Evolutionary conservation across 2,797 vertebrate species (phyloP), one percentile per base, ranked within the genome.

Genomic region (Menidia menidia): DNA sequence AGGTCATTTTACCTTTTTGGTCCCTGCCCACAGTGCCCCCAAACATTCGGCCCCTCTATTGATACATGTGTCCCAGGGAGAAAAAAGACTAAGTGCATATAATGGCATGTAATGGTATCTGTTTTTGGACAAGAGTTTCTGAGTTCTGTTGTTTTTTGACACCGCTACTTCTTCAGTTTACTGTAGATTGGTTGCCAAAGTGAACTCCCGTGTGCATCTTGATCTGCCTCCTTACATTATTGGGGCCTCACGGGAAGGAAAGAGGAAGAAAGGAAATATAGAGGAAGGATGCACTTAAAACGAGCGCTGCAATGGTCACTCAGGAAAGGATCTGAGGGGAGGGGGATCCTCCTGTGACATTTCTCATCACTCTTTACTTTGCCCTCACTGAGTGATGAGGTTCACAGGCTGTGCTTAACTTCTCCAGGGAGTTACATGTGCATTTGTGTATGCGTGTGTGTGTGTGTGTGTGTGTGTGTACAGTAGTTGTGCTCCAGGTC

Each of bases 261-360:
- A 77, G 52, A 64, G 73, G 77, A 88, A 81, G 70, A 73, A 73
- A 64, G 78, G 72, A 80, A 77, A 78, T 79, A 54, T 62, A 78
- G 67, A 84, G 84, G 87, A 87, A 89, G 86, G 87, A 88, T 91
- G 88, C 78, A 80, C 82, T 92, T 89, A 68, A 77, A 84, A 75
- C 35, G 72, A 82, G 72, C 52, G 43, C 65, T 71, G 52, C 51
- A 60, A 68, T 66, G 77, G 85, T 84, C 85, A 90, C 80, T 88
- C 77, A 73, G 86, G 88, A 83, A 87, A 77, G 59, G 16, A 12
- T 11, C 41, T 61, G 61, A 16, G 64, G 66, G 77, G 60, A 62
- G 62, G 70, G 30, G 2, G 60, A 61, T 79, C 58, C 81, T 78
- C 83, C 59, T 73, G 77, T 89, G 83, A 81, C 69, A 74, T 83